phyloP scores from a whole-genome alignment of 2,113 vertebrate species.

The Sigmodon hispidus region DNA sequence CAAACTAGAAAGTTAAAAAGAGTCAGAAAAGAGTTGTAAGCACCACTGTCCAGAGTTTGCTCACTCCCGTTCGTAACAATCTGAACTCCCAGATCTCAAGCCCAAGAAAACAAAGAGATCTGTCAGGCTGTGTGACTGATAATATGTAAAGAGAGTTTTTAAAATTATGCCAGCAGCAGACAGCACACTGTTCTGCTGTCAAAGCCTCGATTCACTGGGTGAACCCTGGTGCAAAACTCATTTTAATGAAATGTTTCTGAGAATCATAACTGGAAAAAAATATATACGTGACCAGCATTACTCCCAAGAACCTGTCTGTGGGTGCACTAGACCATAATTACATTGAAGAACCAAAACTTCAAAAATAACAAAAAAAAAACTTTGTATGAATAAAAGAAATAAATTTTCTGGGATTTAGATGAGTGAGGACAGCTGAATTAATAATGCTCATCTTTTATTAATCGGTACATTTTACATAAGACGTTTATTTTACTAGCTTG shows the following conservation, averaged over 20 bases:
- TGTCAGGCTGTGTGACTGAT: background rate
- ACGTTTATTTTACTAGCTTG: slow-evolving; percentile 72
- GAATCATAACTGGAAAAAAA: slow-evolving; percentile 16
- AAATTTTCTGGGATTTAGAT: slow-evolving; percentile 43
- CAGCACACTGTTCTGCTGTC: background rate
- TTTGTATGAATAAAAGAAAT: slow-evolving; percentile 26
- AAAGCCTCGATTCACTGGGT: slow-evolving; percentile 16
- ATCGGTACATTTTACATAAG: slow-evolving; percentile 65
- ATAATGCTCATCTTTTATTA: slow-evolving; percentile 74
- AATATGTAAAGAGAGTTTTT: background rate
- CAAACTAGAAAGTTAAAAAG: background rate
- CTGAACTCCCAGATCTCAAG: too few relatives aligned
- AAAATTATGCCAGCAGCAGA: background rate
- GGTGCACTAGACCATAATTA: background rate
- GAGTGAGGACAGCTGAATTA: slow-evolving; percentile 61
- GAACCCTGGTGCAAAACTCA: slow-evolving; percentile 13
- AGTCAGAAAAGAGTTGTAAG: background rate
- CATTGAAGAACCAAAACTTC: background rate
- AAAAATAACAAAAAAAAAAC: slow-evolving; percentile 11
- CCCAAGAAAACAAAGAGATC: background rate
- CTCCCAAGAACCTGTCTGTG: background rate
- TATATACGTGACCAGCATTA: background rate
- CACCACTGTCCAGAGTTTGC: background rate
- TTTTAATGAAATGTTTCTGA: slow-evolving; percentile 26
- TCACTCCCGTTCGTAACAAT: rapidly evolving